Base-by-base conservation (phyloP, 2,888 invertebrate genomes). In the Nomada ferruginata region DNA sequence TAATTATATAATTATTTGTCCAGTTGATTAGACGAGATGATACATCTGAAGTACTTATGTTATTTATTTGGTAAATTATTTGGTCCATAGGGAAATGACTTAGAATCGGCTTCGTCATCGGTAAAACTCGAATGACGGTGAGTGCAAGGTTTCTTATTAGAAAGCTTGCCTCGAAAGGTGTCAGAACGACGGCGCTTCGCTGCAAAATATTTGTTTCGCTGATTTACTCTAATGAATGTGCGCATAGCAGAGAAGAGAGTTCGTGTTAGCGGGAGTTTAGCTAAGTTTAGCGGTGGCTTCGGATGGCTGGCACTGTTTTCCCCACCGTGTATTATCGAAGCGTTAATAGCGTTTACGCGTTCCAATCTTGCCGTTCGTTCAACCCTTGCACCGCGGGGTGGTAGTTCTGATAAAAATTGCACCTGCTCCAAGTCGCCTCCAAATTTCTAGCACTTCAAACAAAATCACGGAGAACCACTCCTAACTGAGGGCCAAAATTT, bases 241-340 rank as follows among this genome's bases (percentile, higher is more conserved):
- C 60, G 70, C 44, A 61, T 13, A 68, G 83, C 15, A 26, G 63
- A 70, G 72, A 79, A 42, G 63, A 75, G 70, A 77, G 70, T 69
- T 29, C 36, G 44, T 47, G 81, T 83, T 75, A 76, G 80, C 73
- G 60, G 13, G 82, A 68, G 65, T 85, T 82, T 83, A 83, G 82
- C 87, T 85, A 85, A 87, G 82, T 87, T 87, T 87, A 87, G 85
- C 87, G 78, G 52, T 72, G 84, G 71, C 77, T 84, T 83, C 81
- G 75, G 76, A 71, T 81, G 81, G 77, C 76, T 78, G 76, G 42
- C 72, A 83, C 81, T 85, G 76, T 85, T 84, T 85, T 44, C 84
- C 52, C 81, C 75, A 36, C 76, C 64, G 78, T 79, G 79, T 75
- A 77, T 87, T 85, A 84, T 85, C 82, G 85, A 76, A 61, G 70